These are phyloP conservation scores for Ptilodon capucinus DNA, from an alignment of 2,888 invertebrate genomes.

Conservation along the genomic window DNA sequence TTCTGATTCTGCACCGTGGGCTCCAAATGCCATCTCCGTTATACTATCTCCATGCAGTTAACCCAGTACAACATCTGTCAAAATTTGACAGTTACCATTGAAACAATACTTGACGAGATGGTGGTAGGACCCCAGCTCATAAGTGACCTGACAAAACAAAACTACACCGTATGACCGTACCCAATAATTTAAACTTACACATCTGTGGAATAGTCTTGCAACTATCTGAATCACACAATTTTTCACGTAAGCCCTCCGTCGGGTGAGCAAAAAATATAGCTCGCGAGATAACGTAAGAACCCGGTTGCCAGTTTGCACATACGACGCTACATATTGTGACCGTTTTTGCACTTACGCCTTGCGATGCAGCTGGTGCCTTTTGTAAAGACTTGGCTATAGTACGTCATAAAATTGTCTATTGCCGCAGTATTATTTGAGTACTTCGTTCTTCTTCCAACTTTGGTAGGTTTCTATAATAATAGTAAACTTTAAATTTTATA, in stretches of 20 bases:
- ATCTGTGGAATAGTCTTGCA: not conserved
- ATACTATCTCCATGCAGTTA: too few species aligned
- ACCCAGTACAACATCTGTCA: too few species aligned
- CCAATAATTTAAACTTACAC: not conserved
- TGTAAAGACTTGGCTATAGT: not conserved
- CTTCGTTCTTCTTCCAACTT: not conserved
- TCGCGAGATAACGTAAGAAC: slow-evolving; percentile 19
- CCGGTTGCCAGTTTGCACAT: slow-evolving; percentile 1
- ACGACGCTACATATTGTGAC: not conserved
- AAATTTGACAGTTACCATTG: too few species aligned
- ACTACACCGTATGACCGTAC: not conserved
- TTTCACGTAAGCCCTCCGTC: slow-evolving; percentile 31
- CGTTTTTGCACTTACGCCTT: not conserved
- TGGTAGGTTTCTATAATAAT: not conserved
- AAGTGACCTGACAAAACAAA: not conserved
- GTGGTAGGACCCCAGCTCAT: too few species aligned
- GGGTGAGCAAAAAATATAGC: slow-evolving; percentile 39
- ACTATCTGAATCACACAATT: slow-evolving; percentile 28
- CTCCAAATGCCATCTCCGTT: too few species aligned
- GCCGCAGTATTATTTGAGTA: not conserved
- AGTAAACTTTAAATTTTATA: too few species aligned
- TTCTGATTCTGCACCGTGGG: too few species aligned
- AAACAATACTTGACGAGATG: too few species aligned
- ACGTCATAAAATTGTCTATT: not conserved
- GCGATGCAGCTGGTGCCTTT: not conserved